phyloP scores from a whole-genome alignment of 2,113 vertebrate genomes.

The Carlito syrichta region DNA sequence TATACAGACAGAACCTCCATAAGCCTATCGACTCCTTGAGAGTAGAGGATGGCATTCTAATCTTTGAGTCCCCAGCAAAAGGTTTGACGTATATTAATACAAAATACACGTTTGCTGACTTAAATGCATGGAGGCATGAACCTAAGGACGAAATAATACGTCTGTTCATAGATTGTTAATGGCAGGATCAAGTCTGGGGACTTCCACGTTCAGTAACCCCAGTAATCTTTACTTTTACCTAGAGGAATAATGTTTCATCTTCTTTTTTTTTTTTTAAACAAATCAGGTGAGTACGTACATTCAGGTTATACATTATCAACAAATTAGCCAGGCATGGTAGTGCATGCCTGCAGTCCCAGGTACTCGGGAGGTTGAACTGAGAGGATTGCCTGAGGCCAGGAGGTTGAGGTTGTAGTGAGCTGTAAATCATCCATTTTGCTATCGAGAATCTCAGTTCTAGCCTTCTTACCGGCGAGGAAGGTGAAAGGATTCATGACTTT shows the following conservation, averaged over 20 bases:
- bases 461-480: background rate
- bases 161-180: background rate
- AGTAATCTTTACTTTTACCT: background rate
- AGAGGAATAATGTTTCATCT: background rate
- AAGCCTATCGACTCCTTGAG: background rate
- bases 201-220: accelerated
- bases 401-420: too few relatives aligned
- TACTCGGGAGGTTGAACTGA: too few relatives aligned
- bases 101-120: background rate
- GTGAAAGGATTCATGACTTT: background rate
- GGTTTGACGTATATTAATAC: background rate
- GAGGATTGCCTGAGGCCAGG: too few relatives aligned
- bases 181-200: background rate
- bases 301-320: too few relatives aligned
- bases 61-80: background rate
- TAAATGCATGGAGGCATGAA: background rate
- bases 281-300: background rate
- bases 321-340: too few relatives aligned
- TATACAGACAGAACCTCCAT: accelerated
- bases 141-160: too few relatives aligned
- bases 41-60: background rate
- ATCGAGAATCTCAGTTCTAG: background rate
- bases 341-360: too few relatives aligned
- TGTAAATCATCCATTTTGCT: background rate
- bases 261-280: background rate